Evolutionary conservation across 1,140 invertebrate genomes (phyloP), one percentile per base, ranked within the genome.

Genomic region (Meloidogyne exigua): DNA sequence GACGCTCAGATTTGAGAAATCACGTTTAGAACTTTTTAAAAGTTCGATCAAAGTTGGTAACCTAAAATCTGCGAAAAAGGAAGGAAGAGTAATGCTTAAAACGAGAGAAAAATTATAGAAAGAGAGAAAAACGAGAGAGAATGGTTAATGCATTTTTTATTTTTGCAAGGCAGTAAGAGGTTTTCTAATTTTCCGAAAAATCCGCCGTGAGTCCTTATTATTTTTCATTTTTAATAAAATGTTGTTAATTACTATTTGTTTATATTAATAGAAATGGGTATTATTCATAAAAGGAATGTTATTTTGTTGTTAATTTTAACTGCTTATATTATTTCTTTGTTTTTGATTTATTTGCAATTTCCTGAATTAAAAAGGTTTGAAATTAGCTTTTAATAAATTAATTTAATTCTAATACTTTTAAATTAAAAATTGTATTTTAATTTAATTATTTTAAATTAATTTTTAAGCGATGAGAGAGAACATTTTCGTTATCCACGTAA

Each of bases 401-500:
- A 32, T 32, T 32, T 32, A 32, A n/a, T n/a, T n/a, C n/a, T n/a
- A n/a, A n/a, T 15, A 11, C 1, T 39, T 15, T 76, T 18, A 13
- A 76, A 25, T 44, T 42, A 26, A 26, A 32, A 21, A 15, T 26
- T 32, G 42, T 10, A 21, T 42, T 42, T n/a, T 76, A 15, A 15
- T 32, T 72, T 71, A 2, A 23, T 11, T 74, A 4, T 18, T 23
- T 11, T 36, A 42, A 71, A 62, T 4, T 2, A 13, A 18, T 13
- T 76, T 25, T 68, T 65, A 63, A 98, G 95, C 75, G 89, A 93
- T 86, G 96, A 98, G 88, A 92, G 91, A 84, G 88, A 92, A 83
- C 91, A 94, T 89, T 91, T 99, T 76, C 96, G 95, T 81, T 89
- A 98, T 79, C 96, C 96, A 67, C 91, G 91, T 88, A 92, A 95